phyloP scores from a whole-genome alignment of 2,888 invertebrate species.

The Tipula helvola region DNA sequence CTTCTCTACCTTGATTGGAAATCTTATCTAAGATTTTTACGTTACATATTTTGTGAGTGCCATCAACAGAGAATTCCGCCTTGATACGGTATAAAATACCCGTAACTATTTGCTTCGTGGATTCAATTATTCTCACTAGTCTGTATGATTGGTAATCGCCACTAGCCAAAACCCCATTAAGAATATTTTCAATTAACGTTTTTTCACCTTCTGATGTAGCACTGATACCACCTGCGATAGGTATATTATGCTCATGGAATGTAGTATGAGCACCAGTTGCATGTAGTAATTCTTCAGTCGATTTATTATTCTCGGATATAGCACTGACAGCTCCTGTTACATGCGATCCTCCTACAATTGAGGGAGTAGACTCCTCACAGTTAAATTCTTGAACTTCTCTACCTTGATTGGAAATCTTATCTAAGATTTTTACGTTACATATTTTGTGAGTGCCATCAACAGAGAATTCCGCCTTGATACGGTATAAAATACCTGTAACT shows the following conservation, averaged over 20 bases:
- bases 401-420: background rate
- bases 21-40: background rate
- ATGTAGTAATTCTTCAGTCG: background rate
- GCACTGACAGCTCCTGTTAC: background rate
- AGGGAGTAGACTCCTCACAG: background rate
- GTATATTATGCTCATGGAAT: background rate
- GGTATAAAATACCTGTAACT: slow-evolving; percentile 42
- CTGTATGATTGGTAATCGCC: background rate
- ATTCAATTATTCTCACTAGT: slow-evolving; percentile 31
- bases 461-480: slow-evolving; percentile 45
- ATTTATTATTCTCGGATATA: background rate
- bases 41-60: slow-evolving; percentile 23
- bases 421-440: slow-evolving; percentile 17
- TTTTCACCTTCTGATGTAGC: background rate
- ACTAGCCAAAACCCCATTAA: background rate
- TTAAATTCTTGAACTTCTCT: background rate
- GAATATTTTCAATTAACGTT: background rate
- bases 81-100: slow-evolving; percentile 45
- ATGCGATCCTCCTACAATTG: background rate
- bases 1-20: background rate
- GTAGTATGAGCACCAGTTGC: background rate
- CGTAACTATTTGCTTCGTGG: slow-evolving; percentile 40
- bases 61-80: slow-evolving; percentile 43
- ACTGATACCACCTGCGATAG: background rate
- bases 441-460: slow-evolving; percentile 32